A percentile compares a stretch with the other conserved stretches of the same genome.
These are phyloP conservation scores for Chionodraco myersi DNA, from an alignment of 2,113 vertebrate species.

Conservation along the genomic window DNA sequence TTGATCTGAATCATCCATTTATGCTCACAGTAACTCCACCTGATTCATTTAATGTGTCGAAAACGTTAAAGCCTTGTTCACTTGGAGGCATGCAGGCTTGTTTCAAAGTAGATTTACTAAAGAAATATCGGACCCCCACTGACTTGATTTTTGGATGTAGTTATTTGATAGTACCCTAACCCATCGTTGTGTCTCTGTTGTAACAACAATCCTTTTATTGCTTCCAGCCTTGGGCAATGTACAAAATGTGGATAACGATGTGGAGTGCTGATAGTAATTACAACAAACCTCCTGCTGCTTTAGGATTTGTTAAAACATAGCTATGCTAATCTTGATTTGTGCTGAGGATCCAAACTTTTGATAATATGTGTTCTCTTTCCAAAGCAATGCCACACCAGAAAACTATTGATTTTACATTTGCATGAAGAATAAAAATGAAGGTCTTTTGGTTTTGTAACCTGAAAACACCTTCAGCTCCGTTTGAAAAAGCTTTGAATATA, in stretches of 20 bases:
- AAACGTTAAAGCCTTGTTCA: neutral
- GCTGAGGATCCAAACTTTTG: conserved; percentile 10
- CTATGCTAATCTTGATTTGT: conserved; percentile 25
- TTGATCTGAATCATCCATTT: neutral
- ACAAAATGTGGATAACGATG: conserved; percentile 13
- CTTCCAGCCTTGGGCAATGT: neutral
- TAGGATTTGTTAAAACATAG: conserved; percentile 30
- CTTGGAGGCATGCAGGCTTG: neutral
- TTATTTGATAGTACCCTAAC: neutral
- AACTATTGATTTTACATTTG: conserved; percentile 38
- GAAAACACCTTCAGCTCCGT: conserved; percentile 43
- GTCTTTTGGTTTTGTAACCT: conserved; percentile 19
- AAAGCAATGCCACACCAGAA: conserved; percentile 18
- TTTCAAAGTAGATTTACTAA: conserved; percentile 22
- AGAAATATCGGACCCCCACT: neutral
- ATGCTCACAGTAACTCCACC: neutral
- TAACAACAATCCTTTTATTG: conserved; percentile 1
- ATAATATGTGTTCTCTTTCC: conserved; percentile 23
- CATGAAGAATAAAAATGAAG: conserved; percentile 40
- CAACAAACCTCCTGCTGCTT: conserved; percentile 28
- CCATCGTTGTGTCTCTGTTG: neutral
- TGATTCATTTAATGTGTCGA: neutral
- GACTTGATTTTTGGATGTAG: neutral
- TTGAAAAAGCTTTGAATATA: conserved; percentile 42
- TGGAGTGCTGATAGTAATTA: conserved; percentile 11